Percentiles rank a stretch among this genome's conserved stretches.
Evolutionary conservation across 2,888 invertebrate species (phyloP).

Genomic region (Drosophila affinis): DNA sequence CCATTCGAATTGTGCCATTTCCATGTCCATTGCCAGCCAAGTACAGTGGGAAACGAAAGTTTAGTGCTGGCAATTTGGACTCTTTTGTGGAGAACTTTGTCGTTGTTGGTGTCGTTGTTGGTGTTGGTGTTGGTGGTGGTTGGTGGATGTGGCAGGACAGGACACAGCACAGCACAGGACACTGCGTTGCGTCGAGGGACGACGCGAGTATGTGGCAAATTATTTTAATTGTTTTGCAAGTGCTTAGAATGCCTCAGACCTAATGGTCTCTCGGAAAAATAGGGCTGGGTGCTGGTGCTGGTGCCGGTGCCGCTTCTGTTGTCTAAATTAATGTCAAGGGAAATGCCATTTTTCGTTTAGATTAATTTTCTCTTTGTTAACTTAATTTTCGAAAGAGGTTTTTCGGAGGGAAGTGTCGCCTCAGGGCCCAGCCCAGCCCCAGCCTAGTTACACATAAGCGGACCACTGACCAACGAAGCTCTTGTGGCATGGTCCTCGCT

Average conservation of each 20-base stretch:
- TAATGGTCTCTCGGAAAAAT: constrained; percentile 64
- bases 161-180: too few relatives aligned
- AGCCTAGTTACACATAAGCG: constrained; percentile 1
- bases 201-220: constrained; percentile 72
- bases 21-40: constrained; percentile 28
- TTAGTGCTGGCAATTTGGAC: constrained; percentile 74
- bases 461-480: too few relatives aligned
- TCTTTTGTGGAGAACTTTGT: constrained; percentile 53
- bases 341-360: constrained; percentile 63
- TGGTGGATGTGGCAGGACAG: constrained; percentile 17
- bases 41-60: constrained; percentile 46
- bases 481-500: background rate
- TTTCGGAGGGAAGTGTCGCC: constrained; percentile 4
- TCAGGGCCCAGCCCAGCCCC: constrained; percentile 12
- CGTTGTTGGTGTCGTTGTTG: constrained; percentile 13
- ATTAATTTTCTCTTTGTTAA: constrained; percentile 71
- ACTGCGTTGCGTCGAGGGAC: constrained; percentile 69
- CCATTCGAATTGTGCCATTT: constrained; percentile 25
- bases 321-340: constrained; percentile 70
- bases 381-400: constrained; percentile 73
- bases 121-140: constrained; percentile 16
- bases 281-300: constrained; percentile 51
- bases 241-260: constrained; percentile 73
- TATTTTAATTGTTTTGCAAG: constrained; percentile 78
- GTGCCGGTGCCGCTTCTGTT: constrained; percentile 49